A percentile compares a stretch with the other conserved stretches of the same genome.
phyloP scores from a whole-genome alignment of 1,140 invertebrate genomes.

The Oncopodura yosiiana region DNA sequence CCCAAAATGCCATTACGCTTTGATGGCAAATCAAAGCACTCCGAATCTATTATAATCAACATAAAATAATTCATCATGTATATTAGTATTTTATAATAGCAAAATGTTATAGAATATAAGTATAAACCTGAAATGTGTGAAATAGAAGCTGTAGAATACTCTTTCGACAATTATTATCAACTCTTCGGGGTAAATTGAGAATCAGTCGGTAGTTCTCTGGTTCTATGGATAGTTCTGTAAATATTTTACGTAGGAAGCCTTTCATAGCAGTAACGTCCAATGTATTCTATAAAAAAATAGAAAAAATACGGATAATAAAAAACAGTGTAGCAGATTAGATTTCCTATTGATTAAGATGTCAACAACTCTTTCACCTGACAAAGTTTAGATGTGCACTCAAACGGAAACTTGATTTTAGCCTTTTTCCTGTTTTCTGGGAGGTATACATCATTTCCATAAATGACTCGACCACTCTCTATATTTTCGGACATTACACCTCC shows the following conservation, averaged over 20 bases:
- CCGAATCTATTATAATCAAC: conserved; percentile 34
- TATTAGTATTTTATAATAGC: background rate
- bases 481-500: conserved; percentile 48
- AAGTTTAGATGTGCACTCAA: conserved; percentile 46
- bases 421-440: conserved; percentile 42
- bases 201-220: conserved; percentile 41
- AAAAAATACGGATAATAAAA: no score
- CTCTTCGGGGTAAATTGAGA: conserved; percentile 44
- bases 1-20: conserved; percentile 50
- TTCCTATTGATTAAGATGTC: background rate
- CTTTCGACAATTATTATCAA: conserved; percentile 35
- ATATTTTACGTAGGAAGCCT: conserved; percentile 44
- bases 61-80: background rate
- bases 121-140: conserved; percentile 25
- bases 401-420: conserved; percentile 39
- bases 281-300: conserved; percentile 38
- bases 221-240: conserved; percentile 43
- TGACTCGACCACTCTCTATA: conserved; percentile 38
- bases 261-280: conserved; percentile 41
- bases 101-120: no score
- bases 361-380: conserved; percentile 42
- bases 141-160: conserved; percentile 30
- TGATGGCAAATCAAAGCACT: conserved; percentile 49
- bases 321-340: no score
- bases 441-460: conserved; percentile 48